A percentile compares a stretch with the other conserved stretches of the same genome.
Evolutionary conservation across 2,113 vertebrate species (phyloP).

Genomic region (Azemiops feae): DNA sequence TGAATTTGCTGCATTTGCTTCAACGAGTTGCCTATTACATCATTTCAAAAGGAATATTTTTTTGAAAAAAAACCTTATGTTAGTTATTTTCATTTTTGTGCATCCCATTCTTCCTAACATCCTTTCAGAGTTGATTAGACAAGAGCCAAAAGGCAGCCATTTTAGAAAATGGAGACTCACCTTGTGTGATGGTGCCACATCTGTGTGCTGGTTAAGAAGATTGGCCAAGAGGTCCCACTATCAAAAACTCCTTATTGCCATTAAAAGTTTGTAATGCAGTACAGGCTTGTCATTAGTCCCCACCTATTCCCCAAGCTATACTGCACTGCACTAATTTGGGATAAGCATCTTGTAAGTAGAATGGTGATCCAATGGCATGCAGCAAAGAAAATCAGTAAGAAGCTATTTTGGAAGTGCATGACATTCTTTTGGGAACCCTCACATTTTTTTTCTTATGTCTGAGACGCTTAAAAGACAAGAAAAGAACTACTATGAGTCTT

Average conservation of each 20-base stretch:
- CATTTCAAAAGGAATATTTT: neutral
- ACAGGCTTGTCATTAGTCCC: neutral
- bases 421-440: neutral
- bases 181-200: neutral
- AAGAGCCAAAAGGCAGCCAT: neutral
- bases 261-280: neutral
- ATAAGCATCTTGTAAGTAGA: neutral
- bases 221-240: neutral
- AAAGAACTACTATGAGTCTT: neutral
- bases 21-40: constrained; percentile 15
- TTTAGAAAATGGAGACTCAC: neutral
- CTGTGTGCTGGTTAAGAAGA: neutral
- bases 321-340: neutral
- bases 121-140: neutral
- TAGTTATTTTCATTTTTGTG: neutral
- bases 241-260: neutral
- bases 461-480: neutral
- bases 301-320: neutral
- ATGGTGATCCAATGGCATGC: neutral
- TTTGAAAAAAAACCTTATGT: constrained; percentile 6
- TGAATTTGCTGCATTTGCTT: constrained; percentile 22
- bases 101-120: neutral
- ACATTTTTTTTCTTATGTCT: neutral
- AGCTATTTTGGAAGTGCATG: neutral
- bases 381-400: neutral